These are phyloP conservation scores for Limosa lapponica DNA, from an alignment of 2,797 vertebrate genomes.

Conservation along the genomic window DNA sequence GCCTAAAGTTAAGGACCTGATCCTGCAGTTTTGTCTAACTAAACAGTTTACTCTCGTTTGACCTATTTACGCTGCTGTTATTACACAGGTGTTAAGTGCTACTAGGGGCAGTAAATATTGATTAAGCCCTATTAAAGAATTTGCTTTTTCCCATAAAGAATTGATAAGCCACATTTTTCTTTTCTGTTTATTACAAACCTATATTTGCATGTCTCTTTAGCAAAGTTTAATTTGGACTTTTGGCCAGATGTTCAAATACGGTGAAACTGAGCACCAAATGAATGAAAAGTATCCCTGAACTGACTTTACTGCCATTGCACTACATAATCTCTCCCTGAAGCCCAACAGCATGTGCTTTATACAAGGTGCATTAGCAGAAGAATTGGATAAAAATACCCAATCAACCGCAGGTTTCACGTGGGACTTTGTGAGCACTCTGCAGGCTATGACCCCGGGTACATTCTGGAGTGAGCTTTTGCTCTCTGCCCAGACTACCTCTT, in stretches of 20 bases:
- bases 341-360: not conserved
- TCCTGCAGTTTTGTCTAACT: not conserved
- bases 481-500: not conserved
- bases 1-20: not conserved
- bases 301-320: not conserved
- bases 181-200: not conserved
- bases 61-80: not conserved
- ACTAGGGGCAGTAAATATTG: not conserved
- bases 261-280: not conserved
- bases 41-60: not conserved
- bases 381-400: not conserved
- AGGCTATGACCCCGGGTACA: not conserved
- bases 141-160: not conserved
- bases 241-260: not conserved
- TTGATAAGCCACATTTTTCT: not conserved
- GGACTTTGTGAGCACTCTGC: not conserved
- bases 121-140: not conserved
- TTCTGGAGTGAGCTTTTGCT: not conserved
- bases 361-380: not conserved
- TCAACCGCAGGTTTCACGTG: accelerated
- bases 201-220: not conserved
- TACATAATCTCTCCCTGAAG: not conserved
- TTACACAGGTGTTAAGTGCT: not conserved
- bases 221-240: not conserved
- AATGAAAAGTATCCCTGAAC: not conserved